Conservation (phyloP, 2,113 vertebrate genomes). For the Chloroceryle aenea region DNA sequence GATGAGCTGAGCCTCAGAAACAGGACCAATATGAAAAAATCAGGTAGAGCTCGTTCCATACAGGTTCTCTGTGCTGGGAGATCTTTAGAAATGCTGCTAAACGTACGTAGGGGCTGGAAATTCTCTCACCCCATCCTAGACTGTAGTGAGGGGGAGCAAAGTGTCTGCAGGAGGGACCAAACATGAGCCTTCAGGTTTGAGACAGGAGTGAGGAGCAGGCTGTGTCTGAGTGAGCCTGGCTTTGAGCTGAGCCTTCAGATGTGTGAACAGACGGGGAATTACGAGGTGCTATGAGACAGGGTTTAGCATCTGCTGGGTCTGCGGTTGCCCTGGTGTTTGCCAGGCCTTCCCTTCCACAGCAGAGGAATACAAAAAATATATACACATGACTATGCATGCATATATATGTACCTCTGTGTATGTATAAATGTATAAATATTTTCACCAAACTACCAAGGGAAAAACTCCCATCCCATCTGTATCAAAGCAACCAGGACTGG, state of each 20-base stretch:
- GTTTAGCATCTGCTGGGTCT: not conserved
- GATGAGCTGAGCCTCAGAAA: not conserved
- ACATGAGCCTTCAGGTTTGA: rapidly evolving
- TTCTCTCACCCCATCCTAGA: not conserved
- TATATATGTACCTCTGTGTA: not conserved
- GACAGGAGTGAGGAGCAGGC: not conserved
- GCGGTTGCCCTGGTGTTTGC: not conserved
- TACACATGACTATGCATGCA: not conserved
- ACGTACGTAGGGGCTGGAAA: not conserved
- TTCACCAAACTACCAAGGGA: not conserved
- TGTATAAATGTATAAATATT: too few relatives aligned
- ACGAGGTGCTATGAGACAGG: rapidly evolving
- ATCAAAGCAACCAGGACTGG: not conserved
- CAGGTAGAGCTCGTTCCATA: not conserved
- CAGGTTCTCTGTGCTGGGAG: rapidly evolving
- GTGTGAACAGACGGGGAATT: not conserved
- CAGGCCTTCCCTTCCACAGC: not conserved
- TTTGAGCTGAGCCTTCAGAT: not conserved
- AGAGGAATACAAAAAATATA: not conserved
- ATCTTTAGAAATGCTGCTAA: not conserved
- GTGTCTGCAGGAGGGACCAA: not conserved
- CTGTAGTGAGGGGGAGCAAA: not conserved
- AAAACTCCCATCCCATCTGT: too few relatives aligned
- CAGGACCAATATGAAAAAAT: not conserved
- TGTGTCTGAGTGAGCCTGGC: not conserved